Percentiles rank a stretch among this genome's conserved stretches.
Conservation (phyloP, 2,888 invertebrate species). For the Abrostola tripartita region DNA sequence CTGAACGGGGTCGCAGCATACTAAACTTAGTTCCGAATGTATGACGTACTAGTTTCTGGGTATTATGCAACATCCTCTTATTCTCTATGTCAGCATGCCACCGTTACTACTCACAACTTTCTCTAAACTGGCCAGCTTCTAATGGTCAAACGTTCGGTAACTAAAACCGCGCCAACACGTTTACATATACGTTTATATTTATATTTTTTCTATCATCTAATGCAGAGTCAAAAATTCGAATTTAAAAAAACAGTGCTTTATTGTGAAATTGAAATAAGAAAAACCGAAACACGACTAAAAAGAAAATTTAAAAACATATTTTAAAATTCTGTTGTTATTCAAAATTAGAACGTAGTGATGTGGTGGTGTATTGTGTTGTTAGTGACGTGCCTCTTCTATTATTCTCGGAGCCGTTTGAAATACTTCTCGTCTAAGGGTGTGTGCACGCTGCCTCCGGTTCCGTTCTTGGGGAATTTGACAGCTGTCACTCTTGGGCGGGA, state of each 20-base stretch:
- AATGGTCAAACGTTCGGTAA: slow-evolving; percentile 38
- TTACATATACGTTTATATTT: neutral
- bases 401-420: slow-evolving; percentile 65
- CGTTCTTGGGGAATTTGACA: slow-evolving; percentile 75
- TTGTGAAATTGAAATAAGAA: too few species aligned
- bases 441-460: slow-evolving; percentile 66
- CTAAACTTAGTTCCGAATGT: slow-evolving; percentile 25
- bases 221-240: too few species aligned
- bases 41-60: slow-evolving; percentile 34
- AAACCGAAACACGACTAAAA: too few species aligned
- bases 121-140: slow-evolving; percentile 53
- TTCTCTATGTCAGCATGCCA: slow-evolving; percentile 36
- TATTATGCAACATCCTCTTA: slow-evolving; percentile 40
- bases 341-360: slow-evolving; percentile 49
- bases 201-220: neutral
- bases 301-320: neutral
- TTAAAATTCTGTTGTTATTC: neutral
- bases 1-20: slow-evolving; percentile 32
- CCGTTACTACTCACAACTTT: slow-evolving; percentile 56
- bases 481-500: slow-evolving; percentile 72
- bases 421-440: slow-evolving; percentile 73
- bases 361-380: slow-evolving; percentile 65
- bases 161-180: slow-evolving; percentile 42
- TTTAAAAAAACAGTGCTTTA: too few species aligned
- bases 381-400: slow-evolving; percentile 65